Base-by-base conservation (phyloP, 1,140 invertebrate species). In the Octopus sinensis region DNA sequence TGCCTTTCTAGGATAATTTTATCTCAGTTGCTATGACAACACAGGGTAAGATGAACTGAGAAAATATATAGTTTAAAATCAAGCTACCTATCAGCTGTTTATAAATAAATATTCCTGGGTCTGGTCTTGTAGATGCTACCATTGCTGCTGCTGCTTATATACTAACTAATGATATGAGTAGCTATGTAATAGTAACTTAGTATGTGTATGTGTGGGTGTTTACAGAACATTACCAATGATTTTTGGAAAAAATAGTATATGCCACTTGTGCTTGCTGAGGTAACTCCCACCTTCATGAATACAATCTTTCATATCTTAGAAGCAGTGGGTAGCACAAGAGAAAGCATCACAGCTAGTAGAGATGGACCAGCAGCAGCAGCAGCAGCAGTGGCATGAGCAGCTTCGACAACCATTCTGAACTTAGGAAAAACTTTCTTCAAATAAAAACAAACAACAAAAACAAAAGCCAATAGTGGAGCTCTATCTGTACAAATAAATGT, bases 1-100 rank as follows among this genome's bases (percentile, higher is more conserved):
- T 77, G 76, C 76, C 76, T 23, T 77, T 77, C 76, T 77, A 13
- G 76, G 76, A 52, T 77, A 77, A 77, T 77, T 77, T 77, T 77
- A 77, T 77, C 76, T 43, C 30, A 13, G 76, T 77, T 77, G 76
- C 76, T 43, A 77, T 77, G 52, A 53, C 43, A 52, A 53, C 76
- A 77, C 13, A 13, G 17, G 43, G 76, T 12, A 77, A 10, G 7
- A 10, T 17, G 10, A 10, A 10, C 10, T 13, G 75, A 76, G 9
- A 17, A 62, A 62, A 62, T 12, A 62, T 13, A n/a, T 6, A 13
- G 68, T 17, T n/a, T n/a, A 77, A 7, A 53, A 77, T 43, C n/a
- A 13, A 52, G 30, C 13, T 17, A 77, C 43, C 76, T 52, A 77
- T 77, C 43, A 77, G 76, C 76, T 77, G 76, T 77, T 77, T 51